phyloP scores from a whole-genome alignment of 2,888 invertebrate species.

The Stenichneumon culpator region DNA sequence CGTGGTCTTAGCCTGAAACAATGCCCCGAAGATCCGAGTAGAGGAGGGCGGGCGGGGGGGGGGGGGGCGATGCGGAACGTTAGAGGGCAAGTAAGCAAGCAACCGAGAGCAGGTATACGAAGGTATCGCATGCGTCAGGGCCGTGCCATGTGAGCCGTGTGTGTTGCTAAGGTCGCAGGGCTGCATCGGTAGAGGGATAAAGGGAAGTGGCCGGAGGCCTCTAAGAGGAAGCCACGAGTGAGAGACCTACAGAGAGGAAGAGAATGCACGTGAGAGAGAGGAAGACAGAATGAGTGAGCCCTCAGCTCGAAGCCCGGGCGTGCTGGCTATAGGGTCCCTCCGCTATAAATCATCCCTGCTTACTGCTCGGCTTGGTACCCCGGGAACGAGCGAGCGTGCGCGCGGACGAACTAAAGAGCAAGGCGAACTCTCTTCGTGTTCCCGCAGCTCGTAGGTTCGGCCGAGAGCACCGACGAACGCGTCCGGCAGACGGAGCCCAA shows the following conservation, averaged over 20 bases:
- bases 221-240: slow-evolving; percentile 50
- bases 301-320: slow-evolving; percentile 44
- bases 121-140: slow-evolving; percentile 54
- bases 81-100: slow-evolving; percentile 4
- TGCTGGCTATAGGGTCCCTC: slow-evolving; percentile 44
- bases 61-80: slow-evolving; percentile 23
- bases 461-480: slow-evolving; percentile 34
- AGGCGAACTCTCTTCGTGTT: slow-evolving; percentile 40
- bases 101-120: slow-evolving; percentile 38
- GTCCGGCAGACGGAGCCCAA: slow-evolving; percentile 41
- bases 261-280: slow-evolving; percentile 12
- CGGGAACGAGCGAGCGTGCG: slow-evolving; percentile 8
- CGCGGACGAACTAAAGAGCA: slow-evolving; percentile 37
- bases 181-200: slow-evolving; percentile 52
- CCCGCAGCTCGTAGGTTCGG: slow-evolving; percentile 8
- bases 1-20: slow-evolving; percentile 54
- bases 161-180: slow-evolving; percentile 64
- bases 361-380: slow-evolving; percentile 63
- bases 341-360: slow-evolving; percentile 72
- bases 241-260: slow-evolving; percentile 32
- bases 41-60: neutral
- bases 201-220: slow-evolving; percentile 47
- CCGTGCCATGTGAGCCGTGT: slow-evolving; percentile 32
- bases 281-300: slow-evolving; percentile 29
- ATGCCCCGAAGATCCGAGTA: slow-evolving; percentile 59